These are phyloP conservation scores for Oxycera nigricornis DNA, from an alignment of 2,888 invertebrate genomes.

Conservation along the genomic window DNA sequence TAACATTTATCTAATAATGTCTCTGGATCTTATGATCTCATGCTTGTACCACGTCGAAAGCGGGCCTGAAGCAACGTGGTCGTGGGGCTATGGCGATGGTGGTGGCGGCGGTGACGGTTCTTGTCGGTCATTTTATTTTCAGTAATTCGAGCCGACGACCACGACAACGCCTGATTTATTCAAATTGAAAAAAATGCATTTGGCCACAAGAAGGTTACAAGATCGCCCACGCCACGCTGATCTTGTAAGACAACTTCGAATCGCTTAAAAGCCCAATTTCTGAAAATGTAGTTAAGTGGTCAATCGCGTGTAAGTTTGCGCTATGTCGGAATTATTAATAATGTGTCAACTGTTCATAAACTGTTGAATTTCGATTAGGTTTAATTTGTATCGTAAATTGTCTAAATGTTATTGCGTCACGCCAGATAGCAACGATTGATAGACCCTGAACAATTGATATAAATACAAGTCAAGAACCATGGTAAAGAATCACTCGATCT, in stretches of 20 bases:
- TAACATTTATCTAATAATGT: conserved; percentile 28
- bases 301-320: not conserved
- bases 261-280: not conserved
- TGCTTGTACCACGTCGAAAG: not conserved
- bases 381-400: no score
- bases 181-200: conserved; percentile 22
- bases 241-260: not conserved
- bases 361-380: not conserved
- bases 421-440: no score
- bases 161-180: conserved; percentile 1
- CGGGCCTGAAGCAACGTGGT: not conserved
- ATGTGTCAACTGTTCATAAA: conserved; percentile 16
- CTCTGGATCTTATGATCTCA: conserved; percentile 22
- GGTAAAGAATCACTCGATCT: no score
- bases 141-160: conserved; percentile 3
- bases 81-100: not conserved
- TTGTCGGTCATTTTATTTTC: conserved; percentile 15
- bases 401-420: no score
- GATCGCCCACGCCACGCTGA: conserved; percentile 1
- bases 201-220: not conserved
- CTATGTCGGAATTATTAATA: conserved; percentile 13
- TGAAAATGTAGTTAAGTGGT: not conserved
- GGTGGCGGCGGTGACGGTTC: not conserved
- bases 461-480: no score
- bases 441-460: no score